Percentiles rank a stretch among this genome's conserved stretches.
Conservation (phyloP, 2,797 vertebrate genomes). For the Scleropages formosus region DNA sequence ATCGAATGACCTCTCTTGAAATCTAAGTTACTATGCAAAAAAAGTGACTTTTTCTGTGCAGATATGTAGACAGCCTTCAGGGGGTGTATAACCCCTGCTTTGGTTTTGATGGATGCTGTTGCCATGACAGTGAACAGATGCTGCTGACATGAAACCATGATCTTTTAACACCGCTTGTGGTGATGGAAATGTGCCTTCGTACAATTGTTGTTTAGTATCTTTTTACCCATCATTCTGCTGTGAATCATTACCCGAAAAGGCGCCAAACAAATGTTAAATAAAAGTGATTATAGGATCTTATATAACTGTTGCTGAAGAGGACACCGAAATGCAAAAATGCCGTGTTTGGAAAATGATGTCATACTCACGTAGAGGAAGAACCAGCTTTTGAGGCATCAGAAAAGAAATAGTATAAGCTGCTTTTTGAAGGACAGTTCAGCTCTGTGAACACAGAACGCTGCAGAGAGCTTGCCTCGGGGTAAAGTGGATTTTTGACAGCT, state of each 20-base stretch:
- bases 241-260: background rate
- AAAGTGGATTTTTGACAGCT: background rate
- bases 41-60: background rate
- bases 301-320: too few relatives aligned
- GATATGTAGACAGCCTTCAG: conserved; percentile 22
- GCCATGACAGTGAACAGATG: conserved; percentile 41
- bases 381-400: background rate
- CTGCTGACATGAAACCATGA: conserved; percentile 30
- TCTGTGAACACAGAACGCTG: background rate
- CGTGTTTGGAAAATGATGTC: background rate
- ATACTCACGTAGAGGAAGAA: background rate
- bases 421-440: background rate
- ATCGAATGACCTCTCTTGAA: conserved; percentile 16
- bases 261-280: too few relatives aligned
- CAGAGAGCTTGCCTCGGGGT: background rate
- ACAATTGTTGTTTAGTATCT: background rate
- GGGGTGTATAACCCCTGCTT: background rate
- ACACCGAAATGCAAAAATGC: too few relatives aligned
- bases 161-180: conserved; percentile 6
- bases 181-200: background rate
- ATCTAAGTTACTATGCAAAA: conserved; percentile 16
- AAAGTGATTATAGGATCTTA: too few relatives aligned
- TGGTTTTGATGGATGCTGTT: conserved; percentile 40
- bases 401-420: background rate
- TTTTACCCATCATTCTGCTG: background rate